Percentiles rank a stretch among this genome's conserved stretches.
These are phyloP conservation scores for Limenitis camilla DNA, from an alignment of 2,888 invertebrate species.

Conservation along the genomic window DNA sequence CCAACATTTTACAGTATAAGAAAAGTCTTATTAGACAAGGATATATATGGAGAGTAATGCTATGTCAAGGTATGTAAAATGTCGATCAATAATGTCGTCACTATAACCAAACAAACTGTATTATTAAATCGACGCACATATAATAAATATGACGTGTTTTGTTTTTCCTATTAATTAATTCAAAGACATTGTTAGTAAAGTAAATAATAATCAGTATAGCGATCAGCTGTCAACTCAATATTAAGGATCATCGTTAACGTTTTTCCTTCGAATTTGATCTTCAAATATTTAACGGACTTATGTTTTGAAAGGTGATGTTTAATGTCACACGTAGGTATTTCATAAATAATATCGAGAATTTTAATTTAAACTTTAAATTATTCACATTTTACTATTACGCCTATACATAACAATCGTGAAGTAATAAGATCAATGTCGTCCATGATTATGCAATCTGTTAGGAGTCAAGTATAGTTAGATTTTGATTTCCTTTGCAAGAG, in stretches of 20 bases:
- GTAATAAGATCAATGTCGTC: slow-evolving; percentile 33
- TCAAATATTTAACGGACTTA: slow-evolving; percentile 69
- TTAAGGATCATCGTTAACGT: slow-evolving; percentile 48
- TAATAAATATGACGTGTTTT: neutral
- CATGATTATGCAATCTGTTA: slow-evolving; percentile 34
- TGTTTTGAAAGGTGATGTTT: slow-evolving; percentile 43
- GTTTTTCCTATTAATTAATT: no score
- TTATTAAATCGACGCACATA: neutral
- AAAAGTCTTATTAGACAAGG: slow-evolving; percentile 28
- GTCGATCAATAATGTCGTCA: slow-evolving; percentile 66
- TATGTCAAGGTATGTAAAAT: slow-evolving; percentile 57
- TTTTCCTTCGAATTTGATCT: slow-evolving; percentile 70
- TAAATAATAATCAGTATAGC: no score
- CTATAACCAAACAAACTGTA: slow-evolving; percentile 42
- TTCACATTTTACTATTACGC: neutral
- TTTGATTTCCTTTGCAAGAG: neutral
- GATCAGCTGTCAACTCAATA: neutral
- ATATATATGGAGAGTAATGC: slow-evolving; percentile 54
- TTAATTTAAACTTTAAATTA: neutral
- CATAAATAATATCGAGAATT: slow-evolving; percentile 4
- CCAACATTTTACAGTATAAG: slow-evolving; percentile 29
- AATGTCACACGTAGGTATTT: slow-evolving; percentile 19
- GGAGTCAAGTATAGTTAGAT: no score
- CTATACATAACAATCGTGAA: slow-evolving; percentile 17
- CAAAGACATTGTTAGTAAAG: no score